Percentiles rank a stretch among this genome's conserved stretches.
Conservation (phyloP, 2,113 vertebrate genomes). For the Antechinus stuartii region DNA sequence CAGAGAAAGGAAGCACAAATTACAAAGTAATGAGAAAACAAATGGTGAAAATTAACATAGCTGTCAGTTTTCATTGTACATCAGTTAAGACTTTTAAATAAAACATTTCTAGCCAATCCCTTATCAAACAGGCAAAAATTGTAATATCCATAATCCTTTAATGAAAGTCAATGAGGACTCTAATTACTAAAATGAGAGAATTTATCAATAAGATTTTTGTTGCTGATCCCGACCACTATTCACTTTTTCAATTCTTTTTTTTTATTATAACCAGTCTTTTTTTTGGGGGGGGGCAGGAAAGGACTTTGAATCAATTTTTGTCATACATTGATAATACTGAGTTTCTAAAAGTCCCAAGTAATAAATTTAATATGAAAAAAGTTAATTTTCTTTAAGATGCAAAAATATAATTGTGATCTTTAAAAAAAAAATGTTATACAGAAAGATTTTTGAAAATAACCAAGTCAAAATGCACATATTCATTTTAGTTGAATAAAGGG, state of each 20-base stretch:
- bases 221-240: not conserved
- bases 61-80: constrained; percentile 14
- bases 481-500: constrained; percentile 48
- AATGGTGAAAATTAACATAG: constrained; percentile 36
- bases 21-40: constrained; percentile 17
- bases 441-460: constrained; percentile 29
- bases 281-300: not conserved
- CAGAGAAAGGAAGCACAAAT: not conserved
- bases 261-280: not conserved
- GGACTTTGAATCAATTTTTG: constrained; percentile 26
- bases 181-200: not conserved
- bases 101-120: constrained; percentile 34
- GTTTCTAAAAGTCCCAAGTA: constrained; percentile 31
- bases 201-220: not conserved
- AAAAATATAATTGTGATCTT: not conserved
- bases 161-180: constrained; percentile 26
- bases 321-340: constrained; percentile 37
- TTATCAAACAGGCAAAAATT: constrained; percentile 23
- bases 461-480: constrained; percentile 43
- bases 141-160: not conserved
- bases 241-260: not conserved
- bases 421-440: not conserved
- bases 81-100: not conserved
- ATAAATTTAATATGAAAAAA: constrained; percentile 35
- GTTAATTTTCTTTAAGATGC: constrained; percentile 44